phyloP scores from a whole-genome alignment of 2,113 vertebrate genomes.

The Pao palembangensis region DNA sequence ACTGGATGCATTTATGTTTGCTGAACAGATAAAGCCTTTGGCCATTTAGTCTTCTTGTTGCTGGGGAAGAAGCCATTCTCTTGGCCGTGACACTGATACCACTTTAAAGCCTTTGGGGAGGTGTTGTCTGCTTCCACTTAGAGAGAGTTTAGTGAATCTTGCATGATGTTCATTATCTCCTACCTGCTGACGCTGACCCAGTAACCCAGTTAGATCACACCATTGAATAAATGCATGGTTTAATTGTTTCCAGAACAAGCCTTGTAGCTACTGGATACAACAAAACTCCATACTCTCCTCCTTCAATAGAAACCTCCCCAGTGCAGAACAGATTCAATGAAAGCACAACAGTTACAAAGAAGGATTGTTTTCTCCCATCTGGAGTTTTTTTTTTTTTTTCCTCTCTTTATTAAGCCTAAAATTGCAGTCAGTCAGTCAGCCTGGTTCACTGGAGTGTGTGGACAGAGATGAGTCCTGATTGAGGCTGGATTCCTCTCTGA shows the following conservation, averaged over 20 bases:
- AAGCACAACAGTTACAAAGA: no score
- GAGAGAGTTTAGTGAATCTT: neutral
- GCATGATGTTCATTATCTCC: neutral
- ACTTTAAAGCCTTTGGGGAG: no score
- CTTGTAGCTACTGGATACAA: neutral
- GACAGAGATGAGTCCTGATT: constrained; percentile 5
- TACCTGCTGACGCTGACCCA: neutral
- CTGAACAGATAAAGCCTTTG: neutral
- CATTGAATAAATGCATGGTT: neutral
- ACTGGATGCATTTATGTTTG: neutral
- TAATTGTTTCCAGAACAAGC: neutral
- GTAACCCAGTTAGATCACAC: neutral
- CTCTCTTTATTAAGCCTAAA: neutral
- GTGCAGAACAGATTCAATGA: no score
- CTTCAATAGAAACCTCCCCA: neutral
- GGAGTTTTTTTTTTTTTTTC: neutral
- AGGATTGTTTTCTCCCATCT: no score
- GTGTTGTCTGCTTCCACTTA: neutral
- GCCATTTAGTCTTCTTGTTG: neutral
- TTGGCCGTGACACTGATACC: neutral
- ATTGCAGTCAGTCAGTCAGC: constrained; percentile 14
- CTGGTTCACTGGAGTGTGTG: constrained; percentile 23
- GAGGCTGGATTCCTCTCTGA: constrained; percentile 11
- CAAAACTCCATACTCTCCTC: neutral
- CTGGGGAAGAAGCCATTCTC: neutral